Base-by-base conservation (phyloP, 2,113 vertebrate species). In the Cyanoderma ruficeps region DNA sequence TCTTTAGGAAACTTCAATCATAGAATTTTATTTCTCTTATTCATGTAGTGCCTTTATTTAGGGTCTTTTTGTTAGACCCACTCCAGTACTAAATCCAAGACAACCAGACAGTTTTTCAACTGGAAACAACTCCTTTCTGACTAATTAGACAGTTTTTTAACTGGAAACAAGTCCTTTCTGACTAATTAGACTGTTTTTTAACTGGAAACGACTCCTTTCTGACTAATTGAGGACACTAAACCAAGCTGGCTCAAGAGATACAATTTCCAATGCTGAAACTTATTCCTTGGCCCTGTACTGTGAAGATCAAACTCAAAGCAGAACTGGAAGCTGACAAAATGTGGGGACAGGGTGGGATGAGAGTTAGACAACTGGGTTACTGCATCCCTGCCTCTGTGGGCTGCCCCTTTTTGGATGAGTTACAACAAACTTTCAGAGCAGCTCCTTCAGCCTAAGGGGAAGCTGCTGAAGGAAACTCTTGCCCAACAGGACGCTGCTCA, bases 301-400 rank as follows among this genome's bases (percentile, higher is more conserved):
- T 2, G 19, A 68, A 78, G 12, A 80, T 56, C 9, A 75, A 84
- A 79, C 28, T 87, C 82, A 83, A 85, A 79, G 55, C 67, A 78
- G 39, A 68, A 71, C 3, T 86, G 30, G 63, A 89, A 82, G 49
- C 19, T n/a, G 33, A 72, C 25, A 84, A 79, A 68, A 39, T 4
- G 3, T 2, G 13, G 14, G 27, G 16, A 7, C 0, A 1, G 31
- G 9, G 13, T 10, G 1, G 6, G 8, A 13, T 2, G 1, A 74
- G 42, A 80, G 15, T 44, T n/a, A n/a, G 42, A 53, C 7, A 13
- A 49, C 4, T 3, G 63, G 46, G 37, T 49, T 71, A 60, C 3
- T 15, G 57, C 6, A 74, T 8, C 57, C 60, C 47, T 56, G 53
- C 23, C 41, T 31, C 23, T 31, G 31, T 11, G 69, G 21, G 55